Evolutionary conservation across 2,888 invertebrate genomes (phyloP), one percentile per base, ranked within the genome.

Genomic region (Cremastinae sp.): DNA sequence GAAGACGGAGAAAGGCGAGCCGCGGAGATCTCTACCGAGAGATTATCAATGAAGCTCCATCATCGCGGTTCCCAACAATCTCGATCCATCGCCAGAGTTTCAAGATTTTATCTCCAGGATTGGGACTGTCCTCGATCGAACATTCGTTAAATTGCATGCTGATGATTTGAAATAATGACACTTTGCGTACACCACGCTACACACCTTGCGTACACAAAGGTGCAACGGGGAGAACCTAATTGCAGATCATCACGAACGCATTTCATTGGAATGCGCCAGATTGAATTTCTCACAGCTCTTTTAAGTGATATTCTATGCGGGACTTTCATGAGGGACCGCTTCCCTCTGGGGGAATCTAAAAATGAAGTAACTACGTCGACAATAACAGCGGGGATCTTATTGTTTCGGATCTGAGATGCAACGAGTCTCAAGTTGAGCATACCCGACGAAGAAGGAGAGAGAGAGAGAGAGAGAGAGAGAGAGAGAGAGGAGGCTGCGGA

Each of bases 51-150:
- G 43, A 41, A 58, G 10, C 56, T 34, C 14, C 34, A 45, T 54
- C 54, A 56, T 54, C 54, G 43, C 41, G 22, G n/a, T 10, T 45
- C 38, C 53, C 14, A 38, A 12, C 43, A 9, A 28, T 49, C 41
- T 66, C 54, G 66, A 54, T 45, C 18, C 9, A 12, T 54, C 54
- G 45, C 45, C 43, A 2, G 34, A n/a, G 28, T 28, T 16, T 66
- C 45, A 18, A 43, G 54, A 56, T 66, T 45, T 54, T 18, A 66
- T 54, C 66, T 10, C 3, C 28, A 16, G 9, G n/a, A 36, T 22
- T 45, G 10, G 12, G 28, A 22, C 65, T 28, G 8, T 12, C 18
- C 14, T 43, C 54, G 16, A 54, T 65, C 16, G 53, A 43, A 53
- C 54, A 18, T 20, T 54, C 7, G 18, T 36, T 22, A 58, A 18